Evolutionary conservation across 2,113 vertebrate species (phyloP), one percentile per base, ranked within the genome.

Genomic region (Plecturocebus donacophilus): DNA sequence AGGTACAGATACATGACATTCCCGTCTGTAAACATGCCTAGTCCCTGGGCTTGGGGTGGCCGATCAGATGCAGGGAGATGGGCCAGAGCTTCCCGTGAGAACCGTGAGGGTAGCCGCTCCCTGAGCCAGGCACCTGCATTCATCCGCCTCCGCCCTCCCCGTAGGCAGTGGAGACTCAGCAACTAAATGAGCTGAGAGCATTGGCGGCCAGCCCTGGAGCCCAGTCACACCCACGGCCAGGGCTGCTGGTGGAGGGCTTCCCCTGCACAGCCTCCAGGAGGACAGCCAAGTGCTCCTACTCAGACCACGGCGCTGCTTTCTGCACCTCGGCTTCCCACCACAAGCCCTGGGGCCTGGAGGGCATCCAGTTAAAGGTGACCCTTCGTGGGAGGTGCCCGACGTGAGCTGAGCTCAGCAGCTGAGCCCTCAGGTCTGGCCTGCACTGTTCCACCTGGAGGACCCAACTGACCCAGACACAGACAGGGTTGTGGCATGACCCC

Each of bases 11-110:
- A 73, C 5, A 3, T 3, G 66, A 68, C 16, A 35, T 35, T 68
- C 54, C 56, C 38, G 10, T 32, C 27, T 32, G 30, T 17, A 2
- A 16, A 20, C 19, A 2, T 6, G 7, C 10, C 25, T 42, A 47
- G 32, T 1, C 16, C 45, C 38, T 0, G 4, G 20, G 30, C 61
- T 27, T 16, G 3, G 45, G 19, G 21, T 6, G 16, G 10, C 83
- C 6, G 3, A 3, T 56, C n/a, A 9, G 11, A n/a, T 12, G 30
- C 56, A 42, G 8, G 0, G 27, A n/a, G 0, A 2, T 0, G 1
- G 66, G 35, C 14, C 66, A 68, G 32, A 68, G 66, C 66, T 17
- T 68, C 32, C 66, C 16, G 0, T 64, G 27, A 64, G 61, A 64
- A 64, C 5, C 0, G 27, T 64, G 61, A 64, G 61, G 61, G 27